Evolutionary conservation across 1,140 invertebrate species (phyloP), one percentile per base, ranked within the genome.

Genomic region (Drosophila mauritiana): DNA sequence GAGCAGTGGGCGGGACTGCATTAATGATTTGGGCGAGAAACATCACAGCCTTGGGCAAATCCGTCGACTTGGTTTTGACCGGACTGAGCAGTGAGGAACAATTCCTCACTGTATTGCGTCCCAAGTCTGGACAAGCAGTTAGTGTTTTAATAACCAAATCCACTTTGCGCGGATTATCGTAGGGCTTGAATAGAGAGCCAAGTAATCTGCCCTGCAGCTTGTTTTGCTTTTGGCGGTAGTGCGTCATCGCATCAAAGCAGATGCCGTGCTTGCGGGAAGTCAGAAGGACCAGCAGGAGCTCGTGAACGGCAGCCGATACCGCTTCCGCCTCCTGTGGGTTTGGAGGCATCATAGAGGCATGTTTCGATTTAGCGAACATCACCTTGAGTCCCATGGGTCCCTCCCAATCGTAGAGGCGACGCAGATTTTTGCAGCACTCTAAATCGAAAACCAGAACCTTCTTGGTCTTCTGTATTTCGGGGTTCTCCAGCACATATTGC

Each of bases 321-420:
- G 93, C 92, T 51, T 94, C 93, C 37, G 93, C 93, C 49, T 94
- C 93, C 54, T 94, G 92, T 69, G 93, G 92, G 6, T 73, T 94
- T 78, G 85, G 93, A 15, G 80, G 74, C 25, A 48, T 73, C 70
- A 84, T 90, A 10, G 63, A 65, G 13, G 36, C 68, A 54, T 27
- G 40, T 12, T 54, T 43, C 4, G 42, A 34, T 0, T 22, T 55
- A 11, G 11, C 52, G 7, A 63, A 84, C 12, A 63, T 17, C 0
- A 31, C 22, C 4, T 49, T 51, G 43, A 92, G 80, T 11, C 92
- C 92, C 62, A 59, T 61, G 0, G 95, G 95, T 10, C 96, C 96
- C 88, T 95, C 95, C 96, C 96, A 97, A 75, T 95, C 94, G 73
- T 96, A 97, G 1, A 97, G 92, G 74, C 94, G 94, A 5, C 96